Evolutionary conservation across 2,113 vertebrate species (phyloP).

Genomic region (Anser brachyrhynchus): DNA sequence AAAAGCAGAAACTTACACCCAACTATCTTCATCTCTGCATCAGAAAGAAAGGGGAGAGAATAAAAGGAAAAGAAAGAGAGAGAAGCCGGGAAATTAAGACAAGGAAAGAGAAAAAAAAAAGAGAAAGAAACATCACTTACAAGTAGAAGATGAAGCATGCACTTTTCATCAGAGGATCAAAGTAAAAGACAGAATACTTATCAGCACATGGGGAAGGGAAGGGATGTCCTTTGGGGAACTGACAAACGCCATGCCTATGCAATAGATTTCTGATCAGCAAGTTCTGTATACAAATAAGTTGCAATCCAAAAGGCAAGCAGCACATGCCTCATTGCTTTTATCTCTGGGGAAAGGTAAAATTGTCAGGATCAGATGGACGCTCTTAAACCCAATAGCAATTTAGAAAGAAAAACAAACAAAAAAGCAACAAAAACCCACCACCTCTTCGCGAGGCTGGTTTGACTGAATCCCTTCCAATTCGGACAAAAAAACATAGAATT

Average conservation of each 20-base stretch:
- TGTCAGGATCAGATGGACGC: background rate
- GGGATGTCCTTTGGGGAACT: constrained; percentile 47
- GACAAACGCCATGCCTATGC: constrained; percentile 60
- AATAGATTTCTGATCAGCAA: constrained; percentile 60
- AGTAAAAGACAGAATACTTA: constrained; percentile 72
- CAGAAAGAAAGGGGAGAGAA: constrained; percentile 76
- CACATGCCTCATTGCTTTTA: constrained; percentile 40
- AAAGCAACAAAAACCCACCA: background rate
- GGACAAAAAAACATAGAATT: background rate
- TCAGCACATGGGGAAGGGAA: constrained; percentile 66
- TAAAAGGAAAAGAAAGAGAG: constrained; percentile 69
- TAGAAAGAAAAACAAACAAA: background rate
- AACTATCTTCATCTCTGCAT: constrained; percentile 87
- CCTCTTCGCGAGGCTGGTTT: background rate
- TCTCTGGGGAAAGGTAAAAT: constrained; percentile 47
- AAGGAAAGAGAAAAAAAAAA: constrained; percentile 72
- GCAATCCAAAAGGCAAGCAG: constrained; percentile 41
- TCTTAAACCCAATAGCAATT: background rate
- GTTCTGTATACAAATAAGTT: constrained; percentile 49
- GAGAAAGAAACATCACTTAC: constrained; percentile 75
- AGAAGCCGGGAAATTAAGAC: constrained; percentile 75
- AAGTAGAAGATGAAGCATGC: constrained; percentile 73
- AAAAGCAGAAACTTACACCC: constrained; percentile 86
- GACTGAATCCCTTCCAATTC: background rate
- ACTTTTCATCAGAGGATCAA: constrained; percentile 74